phyloP scores from a whole-genome alignment of 2,888 invertebrate genomes.

The Aleiodes leptofemur region DNA sequence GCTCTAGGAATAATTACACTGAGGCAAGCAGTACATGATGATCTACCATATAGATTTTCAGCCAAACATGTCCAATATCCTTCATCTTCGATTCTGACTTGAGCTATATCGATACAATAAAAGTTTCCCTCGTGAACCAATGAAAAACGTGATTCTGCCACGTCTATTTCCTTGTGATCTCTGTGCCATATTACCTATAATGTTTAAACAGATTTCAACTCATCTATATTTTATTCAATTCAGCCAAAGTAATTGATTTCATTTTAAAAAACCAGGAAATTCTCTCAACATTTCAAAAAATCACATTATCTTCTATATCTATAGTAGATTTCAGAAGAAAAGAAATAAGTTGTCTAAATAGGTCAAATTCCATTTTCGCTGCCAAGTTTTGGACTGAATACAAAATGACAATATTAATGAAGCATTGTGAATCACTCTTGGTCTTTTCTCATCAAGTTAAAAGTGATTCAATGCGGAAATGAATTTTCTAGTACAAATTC shows the following conservation, averaged over 20 bases:
- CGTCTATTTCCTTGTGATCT: constrained; percentile 80
- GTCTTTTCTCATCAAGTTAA: neutral
- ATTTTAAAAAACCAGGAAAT: too few species aligned
- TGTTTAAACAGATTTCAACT: too few species aligned
- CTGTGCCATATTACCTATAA: constrained; percentile 90
- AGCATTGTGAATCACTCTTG: constrained; percentile 11
- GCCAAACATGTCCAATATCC: constrained; percentile 92
- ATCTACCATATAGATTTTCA: constrained; percentile 85
- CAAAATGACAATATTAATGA: neutral
- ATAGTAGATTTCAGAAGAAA: too few species aligned
- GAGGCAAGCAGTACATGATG: constrained; percentile 85
- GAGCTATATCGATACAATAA: constrained; percentile 89
- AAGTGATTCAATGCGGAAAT: constrained; percentile 17
- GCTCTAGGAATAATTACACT: constrained; percentile 91
- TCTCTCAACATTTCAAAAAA: too few species aligned
- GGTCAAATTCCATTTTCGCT: neutral
- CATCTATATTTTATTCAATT: too few species aligned
- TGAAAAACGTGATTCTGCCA: constrained; percentile 85
- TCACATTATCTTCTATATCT: too few species aligned
- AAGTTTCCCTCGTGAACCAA: constrained; percentile 90
- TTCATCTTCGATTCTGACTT: constrained; percentile 88
- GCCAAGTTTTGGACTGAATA: neutral
- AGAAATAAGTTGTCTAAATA: neutral
- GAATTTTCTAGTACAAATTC: neutral
- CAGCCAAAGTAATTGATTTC: too few species aligned